Conservation (phyloP, 2,888 invertebrate species). For the Drosophila villosipedis region DNA sequence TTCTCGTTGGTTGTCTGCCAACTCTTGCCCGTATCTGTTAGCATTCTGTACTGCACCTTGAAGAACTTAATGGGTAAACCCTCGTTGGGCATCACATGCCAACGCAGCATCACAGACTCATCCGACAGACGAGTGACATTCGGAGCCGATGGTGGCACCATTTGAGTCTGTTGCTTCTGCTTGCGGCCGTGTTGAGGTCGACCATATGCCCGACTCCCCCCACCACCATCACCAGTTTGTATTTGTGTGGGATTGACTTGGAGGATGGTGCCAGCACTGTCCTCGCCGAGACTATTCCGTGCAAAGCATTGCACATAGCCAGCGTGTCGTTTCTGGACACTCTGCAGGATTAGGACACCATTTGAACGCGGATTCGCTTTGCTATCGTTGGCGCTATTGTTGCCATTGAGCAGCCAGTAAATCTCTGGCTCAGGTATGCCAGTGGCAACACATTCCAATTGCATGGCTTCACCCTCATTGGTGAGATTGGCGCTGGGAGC, state of each 20-base stretch:
- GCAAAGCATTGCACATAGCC: slow-evolving; percentile 96
- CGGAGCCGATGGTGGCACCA: slow-evolving; percentile 95
- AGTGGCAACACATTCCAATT: slow-evolving; percentile 87
- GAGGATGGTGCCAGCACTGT: slow-evolving; percentile 87
- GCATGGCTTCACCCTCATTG: slow-evolving; percentile 86
- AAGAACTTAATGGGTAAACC: slow-evolving; percentile 95
- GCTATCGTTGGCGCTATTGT: slow-evolving; percentile 87
- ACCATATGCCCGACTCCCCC: slow-evolving; percentile 5
- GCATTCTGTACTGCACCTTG: slow-evolving; percentile 90
- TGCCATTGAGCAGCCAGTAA: slow-evolving; percentile 93
- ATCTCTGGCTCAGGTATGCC: slow-evolving; percentile 91
- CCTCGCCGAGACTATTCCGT: slow-evolving; percentile 90
- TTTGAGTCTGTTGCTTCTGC: slow-evolving; percentile 86
- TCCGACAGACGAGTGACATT: slow-evolving; percentile 94
- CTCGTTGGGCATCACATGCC: slow-evolving; percentile 92
- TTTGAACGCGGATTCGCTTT: slow-evolving; percentile 85
- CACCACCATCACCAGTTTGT: slow-evolving; percentile 85
- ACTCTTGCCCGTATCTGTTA: slow-evolving; percentile 82
- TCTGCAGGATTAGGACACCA: slow-evolving; percentile 87
- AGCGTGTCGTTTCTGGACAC: slow-evolving; percentile 92
- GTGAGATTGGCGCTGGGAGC: slow-evolving; percentile 82
- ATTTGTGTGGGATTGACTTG: slow-evolving; percentile 92
- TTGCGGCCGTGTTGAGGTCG: slow-evolving; percentile 48
- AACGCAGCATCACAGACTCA: slow-evolving; percentile 96
- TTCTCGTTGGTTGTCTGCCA: slow-evolving; percentile 94